These are phyloP conservation scores for Ellobius talpinus DNA, from an alignment of 2,113 vertebrate genomes.

Conservation along the genomic window DNA sequence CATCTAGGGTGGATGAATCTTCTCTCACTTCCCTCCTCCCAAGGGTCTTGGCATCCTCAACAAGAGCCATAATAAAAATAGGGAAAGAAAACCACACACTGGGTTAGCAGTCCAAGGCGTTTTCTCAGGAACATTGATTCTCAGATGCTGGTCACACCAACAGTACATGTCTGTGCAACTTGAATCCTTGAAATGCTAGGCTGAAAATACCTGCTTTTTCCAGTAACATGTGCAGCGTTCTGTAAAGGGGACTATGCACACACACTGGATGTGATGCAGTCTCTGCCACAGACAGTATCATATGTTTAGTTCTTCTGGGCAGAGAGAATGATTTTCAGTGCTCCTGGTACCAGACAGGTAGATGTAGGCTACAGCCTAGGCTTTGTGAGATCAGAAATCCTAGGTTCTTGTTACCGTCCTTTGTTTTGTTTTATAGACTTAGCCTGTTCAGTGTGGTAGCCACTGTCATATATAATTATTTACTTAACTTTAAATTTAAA, in stretches of 20 bases:
- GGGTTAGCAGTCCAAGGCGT: not conserved
- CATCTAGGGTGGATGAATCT: not conserved
- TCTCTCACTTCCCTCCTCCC: not conserved
- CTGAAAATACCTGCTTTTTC: not conserved
- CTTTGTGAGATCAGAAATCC: not conserved
- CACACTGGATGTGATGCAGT: accelerated
- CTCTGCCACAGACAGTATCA: accelerated
- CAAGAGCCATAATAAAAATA: not conserved
- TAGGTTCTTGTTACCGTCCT: not conserved
- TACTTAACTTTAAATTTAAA: not conserved
- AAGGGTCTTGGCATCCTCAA: not conserved
- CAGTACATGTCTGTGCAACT: accelerated
- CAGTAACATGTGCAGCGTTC: not conserved
- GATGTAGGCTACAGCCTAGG: not conserved
- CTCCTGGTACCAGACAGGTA: not conserved
- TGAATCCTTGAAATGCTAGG: not conserved
- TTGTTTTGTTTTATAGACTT: not conserved
- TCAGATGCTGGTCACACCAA: not conserved
- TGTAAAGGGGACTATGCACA: accelerated
- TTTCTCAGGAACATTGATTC: not conserved
- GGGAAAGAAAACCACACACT: not conserved
- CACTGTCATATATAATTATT: not conserved
- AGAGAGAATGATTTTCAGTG: not conserved
- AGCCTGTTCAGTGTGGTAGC: not conserved
- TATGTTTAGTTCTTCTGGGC: not conserved